Conservation (phyloP, 2,797 vertebrate species). For the Otolemur crassicaudatus region DNA sequence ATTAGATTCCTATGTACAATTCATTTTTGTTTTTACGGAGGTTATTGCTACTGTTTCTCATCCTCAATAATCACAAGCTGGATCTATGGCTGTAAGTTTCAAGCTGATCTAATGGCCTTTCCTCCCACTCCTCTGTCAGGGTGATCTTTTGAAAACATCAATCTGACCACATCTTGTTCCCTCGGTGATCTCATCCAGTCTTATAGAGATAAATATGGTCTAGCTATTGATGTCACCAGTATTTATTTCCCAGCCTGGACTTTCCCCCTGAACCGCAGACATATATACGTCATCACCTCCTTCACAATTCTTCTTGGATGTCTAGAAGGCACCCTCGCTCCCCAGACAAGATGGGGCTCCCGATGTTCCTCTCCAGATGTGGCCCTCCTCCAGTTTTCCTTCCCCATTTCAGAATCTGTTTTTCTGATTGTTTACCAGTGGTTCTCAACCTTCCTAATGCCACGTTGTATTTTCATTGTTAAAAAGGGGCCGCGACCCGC, state of each 20-base stretch:
- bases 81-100: not conserved
- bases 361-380: not conserved
- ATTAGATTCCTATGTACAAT: not conserved
- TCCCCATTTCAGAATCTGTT: not conserved
- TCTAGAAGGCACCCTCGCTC: not conserved
- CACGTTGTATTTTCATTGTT: too few relatives aligned
- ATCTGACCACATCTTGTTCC: not conserved
- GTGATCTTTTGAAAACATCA: conserved; percentile 22
- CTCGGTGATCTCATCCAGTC: conserved; percentile 35
- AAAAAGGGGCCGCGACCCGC: too few relatives aligned
- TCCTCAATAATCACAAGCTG: not conserved
- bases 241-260: conserved; percentile 37
- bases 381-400: not conserved
- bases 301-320: not conserved
- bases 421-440: not conserved
- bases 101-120: not conserved
- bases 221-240: conserved; percentile 4
- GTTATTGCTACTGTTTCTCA: not conserved
- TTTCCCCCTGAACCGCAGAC: not conserved
- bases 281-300: not conserved
- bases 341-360: not conserved
- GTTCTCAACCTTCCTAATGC: too few relatives aligned
- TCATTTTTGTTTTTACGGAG: conserved; percentile 1
- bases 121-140: not conserved
- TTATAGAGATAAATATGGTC: not conserved